These are phyloP conservation scores for Notospermus geniculatus DNA, from an alignment of 1,140 invertebrate species.

Conservation along the genomic window DNA sequence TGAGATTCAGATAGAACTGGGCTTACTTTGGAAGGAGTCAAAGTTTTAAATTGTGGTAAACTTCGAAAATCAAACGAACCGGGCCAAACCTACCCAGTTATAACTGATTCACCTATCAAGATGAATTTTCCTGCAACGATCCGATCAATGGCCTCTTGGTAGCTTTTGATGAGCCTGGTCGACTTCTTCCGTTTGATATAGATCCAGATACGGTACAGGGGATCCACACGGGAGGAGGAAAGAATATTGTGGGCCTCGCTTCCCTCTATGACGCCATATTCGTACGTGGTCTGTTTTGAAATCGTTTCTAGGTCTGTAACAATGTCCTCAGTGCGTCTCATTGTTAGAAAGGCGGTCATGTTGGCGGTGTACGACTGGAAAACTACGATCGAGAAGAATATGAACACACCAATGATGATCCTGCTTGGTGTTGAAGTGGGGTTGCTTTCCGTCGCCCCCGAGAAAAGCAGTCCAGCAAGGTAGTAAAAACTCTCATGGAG, in stretches of 20 bases:
- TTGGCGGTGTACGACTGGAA: slow-evolving; percentile 3
- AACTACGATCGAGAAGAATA: slow-evolving; percentile 1
- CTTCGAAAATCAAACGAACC: too few relatives aligned
- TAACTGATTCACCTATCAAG: not conserved
- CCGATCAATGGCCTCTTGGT: not conserved
- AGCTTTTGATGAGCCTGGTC: not conserved
- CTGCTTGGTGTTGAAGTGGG: slow-evolving; percentile 2
- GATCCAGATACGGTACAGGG: not conserved
- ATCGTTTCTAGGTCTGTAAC: not conserved
- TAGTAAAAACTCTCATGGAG: slow-evolving; percentile 2
- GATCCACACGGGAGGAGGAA: not conserved
- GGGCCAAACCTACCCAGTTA: not conserved
- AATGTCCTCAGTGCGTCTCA: not conserved
- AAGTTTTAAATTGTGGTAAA: too few relatives aligned
- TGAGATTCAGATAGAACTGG: too few relatives aligned
- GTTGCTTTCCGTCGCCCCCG: not conserved
- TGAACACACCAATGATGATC: not conserved
- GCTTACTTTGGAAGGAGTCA: too few relatives aligned
- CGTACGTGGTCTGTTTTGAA: not conserved
- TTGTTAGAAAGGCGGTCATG: slow-evolving; percentile 6
- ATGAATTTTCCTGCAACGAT: not conserved
- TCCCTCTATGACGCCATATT: slow-evolving; percentile 2
- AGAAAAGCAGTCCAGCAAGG: not conserved
- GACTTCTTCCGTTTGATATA: not conserved
- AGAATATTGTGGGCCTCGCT: slow-evolving; percentile 3